Evolutionary conservation across 2,888 invertebrate genomes (phyloP), one percentile per base, ranked within the genome.

Genomic region (Oxystoma pomonae): DNA sequence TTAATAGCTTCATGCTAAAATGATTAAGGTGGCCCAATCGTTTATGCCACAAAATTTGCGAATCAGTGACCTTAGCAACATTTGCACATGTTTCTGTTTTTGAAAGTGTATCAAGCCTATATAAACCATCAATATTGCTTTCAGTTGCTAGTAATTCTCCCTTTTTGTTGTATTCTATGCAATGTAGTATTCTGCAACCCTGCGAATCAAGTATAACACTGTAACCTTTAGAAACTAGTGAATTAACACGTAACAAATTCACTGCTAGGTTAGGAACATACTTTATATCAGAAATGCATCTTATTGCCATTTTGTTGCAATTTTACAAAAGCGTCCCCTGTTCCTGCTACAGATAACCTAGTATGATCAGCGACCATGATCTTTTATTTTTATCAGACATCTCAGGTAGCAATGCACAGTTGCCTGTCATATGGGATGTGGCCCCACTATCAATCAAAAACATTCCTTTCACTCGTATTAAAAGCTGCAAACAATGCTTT

Each of bases 241-340:
- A 56, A 59, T 65, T 67, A 12, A 72, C 69, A 55, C 70, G 70
- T 20, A 71, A 57, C 35, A 72, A 64, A 57, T 72, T 71, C 12
- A 61, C 67, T 51, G 66, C 60, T 21, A 69, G 35, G 35, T 68
- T 62, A 49, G 70, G 70, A 7, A 70, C 67, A 66, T 68, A 68
- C 22, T 68, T 52, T 16, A 70, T 67, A 56, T 67, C 63, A 20
- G 68, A 67, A 16, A 66, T 66, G n/a, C 55, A 57, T 20, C 35
- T 62, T 55, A 3, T 16, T 56, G 16, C 57, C 62, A 55, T 55
- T 35, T 2, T 50, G 52, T 49, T 65, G 62, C 60, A 65, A 61
- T 52, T 63, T 66, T 12, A 67, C 60, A 55, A 57, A 20, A 20
- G 22, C 60, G 3, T 62, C 58, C 56, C 58, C 65, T 35, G 65